Conservation (phyloP, 1,140 invertebrate species). For the Orchesella cincta region DNA sequence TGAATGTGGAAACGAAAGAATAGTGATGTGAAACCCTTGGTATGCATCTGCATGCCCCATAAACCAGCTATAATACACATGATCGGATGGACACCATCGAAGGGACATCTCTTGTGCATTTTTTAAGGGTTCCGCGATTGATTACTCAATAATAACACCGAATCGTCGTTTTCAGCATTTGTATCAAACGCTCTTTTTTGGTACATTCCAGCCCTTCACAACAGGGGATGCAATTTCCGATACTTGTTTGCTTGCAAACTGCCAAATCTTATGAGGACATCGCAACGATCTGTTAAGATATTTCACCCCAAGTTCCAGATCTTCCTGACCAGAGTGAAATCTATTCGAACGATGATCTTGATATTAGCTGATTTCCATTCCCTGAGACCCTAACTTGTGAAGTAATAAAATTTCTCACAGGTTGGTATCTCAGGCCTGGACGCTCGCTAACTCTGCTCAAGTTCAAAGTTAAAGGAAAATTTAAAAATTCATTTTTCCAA, state of each 20-base stretch:
- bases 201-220: neutral
- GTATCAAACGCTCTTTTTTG: neutral
- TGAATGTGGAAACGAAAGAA: too few relatives aligned
- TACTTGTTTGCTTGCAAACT: neutral
- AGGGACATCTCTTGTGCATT: too few relatives aligned
- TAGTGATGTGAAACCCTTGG: too few relatives aligned
- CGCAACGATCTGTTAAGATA: too few relatives aligned
- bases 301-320: too few relatives aligned
- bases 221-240: neutral
- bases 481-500: neutral
- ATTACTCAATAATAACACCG: too few relatives aligned
- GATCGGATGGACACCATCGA: too few relatives aligned
- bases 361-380: constrained; percentile 64
- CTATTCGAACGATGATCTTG: neutral
- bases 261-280: too few relatives aligned
- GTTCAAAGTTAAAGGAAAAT: neutral
- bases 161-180: too few relatives aligned
- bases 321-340: neutral
- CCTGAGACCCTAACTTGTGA: constrained; percentile 77
- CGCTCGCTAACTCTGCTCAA: constrained; percentile 54
- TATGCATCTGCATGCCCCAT: too few relatives aligned
- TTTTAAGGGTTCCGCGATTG: too few relatives aligned
- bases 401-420: constrained; percentile 66
- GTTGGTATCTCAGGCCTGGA: constrained; percentile 72
- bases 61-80: too few relatives aligned